Evolutionary conservation across 2,113 vertebrate genomes (phyloP).

Genomic region (Phylloscopus trochiloides): DNA sequence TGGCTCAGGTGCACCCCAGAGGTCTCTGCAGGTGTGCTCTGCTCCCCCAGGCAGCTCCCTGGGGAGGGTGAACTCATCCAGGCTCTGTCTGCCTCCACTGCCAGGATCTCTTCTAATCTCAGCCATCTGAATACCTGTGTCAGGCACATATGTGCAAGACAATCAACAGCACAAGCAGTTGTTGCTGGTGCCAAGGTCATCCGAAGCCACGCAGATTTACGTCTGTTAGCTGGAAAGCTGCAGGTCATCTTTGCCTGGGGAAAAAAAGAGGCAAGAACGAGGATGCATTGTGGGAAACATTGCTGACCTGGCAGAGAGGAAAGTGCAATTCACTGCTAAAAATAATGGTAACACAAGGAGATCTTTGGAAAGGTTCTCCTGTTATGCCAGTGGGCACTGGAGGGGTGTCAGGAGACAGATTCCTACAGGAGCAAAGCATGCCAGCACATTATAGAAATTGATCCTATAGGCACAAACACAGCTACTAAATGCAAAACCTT

Average conservation of each 20-base stretch:
- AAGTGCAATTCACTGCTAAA: not conserved
- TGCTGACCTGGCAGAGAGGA: not conserved
- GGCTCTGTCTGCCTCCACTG: not conserved
- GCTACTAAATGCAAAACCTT: not conserved
- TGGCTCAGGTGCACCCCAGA: fast-evolving
- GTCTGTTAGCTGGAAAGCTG: not conserved
- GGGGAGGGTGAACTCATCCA: not conserved
- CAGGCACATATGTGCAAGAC: not conserved
- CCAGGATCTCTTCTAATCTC: not conserved
- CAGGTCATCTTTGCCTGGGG: not conserved
- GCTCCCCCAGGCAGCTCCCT: not conserved
- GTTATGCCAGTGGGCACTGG: not conserved
- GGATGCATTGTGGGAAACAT: not conserved
- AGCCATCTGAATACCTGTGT: not conserved
- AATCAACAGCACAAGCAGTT: not conserved
- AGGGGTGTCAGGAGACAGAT: not conserved
- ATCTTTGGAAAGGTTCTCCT: not conserved
- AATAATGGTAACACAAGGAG: not conserved
- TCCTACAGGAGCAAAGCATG: not conserved
- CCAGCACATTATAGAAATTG: not conserved
- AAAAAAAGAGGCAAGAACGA: not conserved
- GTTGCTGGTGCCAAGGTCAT: not conserved
- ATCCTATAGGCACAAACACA: not conserved
- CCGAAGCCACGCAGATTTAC: fast-evolving
- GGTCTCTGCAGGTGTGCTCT: not conserved